Evolutionary conservation across 2,888 invertebrate genomes (phyloP), one percentile per base, ranked within the genome.

Genomic region (Drosophila prolongata): DNA sequence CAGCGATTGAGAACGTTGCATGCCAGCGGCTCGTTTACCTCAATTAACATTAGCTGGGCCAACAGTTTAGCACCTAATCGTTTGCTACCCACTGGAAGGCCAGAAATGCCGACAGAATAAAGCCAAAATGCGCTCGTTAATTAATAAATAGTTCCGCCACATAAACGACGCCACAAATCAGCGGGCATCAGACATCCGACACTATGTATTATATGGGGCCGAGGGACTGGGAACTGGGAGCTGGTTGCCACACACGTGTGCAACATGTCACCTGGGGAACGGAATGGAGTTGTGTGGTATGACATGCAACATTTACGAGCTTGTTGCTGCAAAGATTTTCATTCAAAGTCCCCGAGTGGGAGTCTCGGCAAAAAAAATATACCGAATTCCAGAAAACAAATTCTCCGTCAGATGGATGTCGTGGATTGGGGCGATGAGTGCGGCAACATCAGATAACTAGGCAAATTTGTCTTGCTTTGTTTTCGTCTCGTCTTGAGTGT

Each of bases 401-500:
- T 69, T 68, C 68, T 53, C 52, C 30, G 37, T 38, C 55, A 56
- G 46, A 49, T 43, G 19, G 10, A 14, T 38, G n/a, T 30, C 13
- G 43, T 49, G 19, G 37, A 47, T 53, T 38, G 37, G 38, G 66
- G 65, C 52, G 66, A 43, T 65, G 65, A 64, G 38, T 66, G 30
- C 52, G 53, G 38, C 62, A 35, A 70, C 68, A 75, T 62, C 64
- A 78, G 54, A 72, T 78, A 84, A 71, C 70, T 53, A 69, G 81
- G 84, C 77, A 74, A 76, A 83, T 87, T 83, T 84, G 84, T 84
- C 70, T 73, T 43, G 74, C 79, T 76, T 84, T 82, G 83, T 70
- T 74, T 68, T 50, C 24, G 44, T 19, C 58, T 42, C 40, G 62
- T 44, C 37, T 47, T 49, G 52, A 72, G 68, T 69, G 74, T 78